Evolutionary conservation across 2,797 vertebrate genomes (phyloP), one percentile per base, ranked within the genome.

Genomic region (Bufotes viridis): DNA sequence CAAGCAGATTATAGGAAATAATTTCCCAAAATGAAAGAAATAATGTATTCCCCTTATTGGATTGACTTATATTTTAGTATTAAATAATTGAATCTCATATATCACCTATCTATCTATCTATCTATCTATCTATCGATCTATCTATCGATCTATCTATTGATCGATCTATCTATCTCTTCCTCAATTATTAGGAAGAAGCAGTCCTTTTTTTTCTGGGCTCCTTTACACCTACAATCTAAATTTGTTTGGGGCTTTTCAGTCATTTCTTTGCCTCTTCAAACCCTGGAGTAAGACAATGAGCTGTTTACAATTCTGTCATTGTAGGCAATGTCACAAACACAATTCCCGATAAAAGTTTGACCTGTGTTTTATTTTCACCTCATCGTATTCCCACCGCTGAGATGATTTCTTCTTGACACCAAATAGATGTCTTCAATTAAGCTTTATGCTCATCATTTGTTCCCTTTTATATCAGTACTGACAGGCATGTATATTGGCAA

Each of bases 251-350:
- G n/a, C 17, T 86, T 78, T 78, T 51, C 7, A 14, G 7, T 20
- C 11, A 0, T 78, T 51, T 74, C 24, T 9, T 9, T 74, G 7
- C 51, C 18, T 4, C 67, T 75, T 72, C 10, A 75, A 63, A 60
- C 1, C 7, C 34, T 72, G 15, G 6, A 42, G 26, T 42, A 42
- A 61, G 29, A 26, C 34, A 70, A 51, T 53, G 74, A 79, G 51
- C 55, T 88, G 34, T 92, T 93, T 94, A 87, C 92, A 94, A 95
- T 96, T 96, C 95, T 94, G 93, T 95, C 92, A 94, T 89, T 90
- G 93, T 94, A 94, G 92, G 94, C 95, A 95, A 92, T 94, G 91
- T 93, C 92, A 91, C 2, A 76, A 24, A 82, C 90, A 89, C 87
- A 86, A 91, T 92, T 91, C 90, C 92, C 90, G 82, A 92, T 53